Evolutionary conservation across 2,113 vertebrate genomes (phyloP).

Genomic region (Labrus mixtus): DNA sequence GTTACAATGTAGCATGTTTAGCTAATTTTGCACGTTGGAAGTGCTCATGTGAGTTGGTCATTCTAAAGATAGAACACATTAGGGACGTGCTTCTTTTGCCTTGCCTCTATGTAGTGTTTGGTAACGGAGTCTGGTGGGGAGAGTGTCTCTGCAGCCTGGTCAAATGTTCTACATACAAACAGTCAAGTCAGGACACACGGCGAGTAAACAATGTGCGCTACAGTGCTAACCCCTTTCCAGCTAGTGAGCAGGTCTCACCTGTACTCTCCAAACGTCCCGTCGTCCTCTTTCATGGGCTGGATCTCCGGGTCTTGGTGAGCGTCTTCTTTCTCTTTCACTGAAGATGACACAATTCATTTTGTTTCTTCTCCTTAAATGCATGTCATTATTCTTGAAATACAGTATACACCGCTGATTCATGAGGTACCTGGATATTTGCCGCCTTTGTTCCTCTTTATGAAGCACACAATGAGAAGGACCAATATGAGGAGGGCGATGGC

Average conservation of each 20-base stretch:
- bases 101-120: conserved; percentile 72
- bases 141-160: conserved; percentile 65
- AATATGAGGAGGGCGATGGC: conserved; percentile 96
- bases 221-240: conserved; percentile 22
- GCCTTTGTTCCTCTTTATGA: conserved; percentile 98
- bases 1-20: conserved; percentile 32
- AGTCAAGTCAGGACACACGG: conserved; percentile 35
- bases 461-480: conserved; percentile 96
- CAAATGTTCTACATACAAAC: conserved; percentile 70
- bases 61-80: conserved; percentile 17
- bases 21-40: not conserved
- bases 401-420: too few relatives aligned
- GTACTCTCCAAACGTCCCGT: conserved; percentile 98
- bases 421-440: conserved; percentile 96
- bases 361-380: not conserved
- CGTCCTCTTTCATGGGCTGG: conserved; percentile 98
- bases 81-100: conserved; percentile 20
- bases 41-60: conserved; percentile 18
- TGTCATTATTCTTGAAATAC: not conserved
- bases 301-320: conserved; percentile 97
- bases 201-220: not conserved
- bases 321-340: conserved; percentile 99
- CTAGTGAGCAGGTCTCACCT: conserved; percentile 82
- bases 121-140: conserved; percentile 56
- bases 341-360: conserved; percentile 2